Conservation (phyloP, 2,113 vertebrate genomes). For the Tetrax tetrax region DNA sequence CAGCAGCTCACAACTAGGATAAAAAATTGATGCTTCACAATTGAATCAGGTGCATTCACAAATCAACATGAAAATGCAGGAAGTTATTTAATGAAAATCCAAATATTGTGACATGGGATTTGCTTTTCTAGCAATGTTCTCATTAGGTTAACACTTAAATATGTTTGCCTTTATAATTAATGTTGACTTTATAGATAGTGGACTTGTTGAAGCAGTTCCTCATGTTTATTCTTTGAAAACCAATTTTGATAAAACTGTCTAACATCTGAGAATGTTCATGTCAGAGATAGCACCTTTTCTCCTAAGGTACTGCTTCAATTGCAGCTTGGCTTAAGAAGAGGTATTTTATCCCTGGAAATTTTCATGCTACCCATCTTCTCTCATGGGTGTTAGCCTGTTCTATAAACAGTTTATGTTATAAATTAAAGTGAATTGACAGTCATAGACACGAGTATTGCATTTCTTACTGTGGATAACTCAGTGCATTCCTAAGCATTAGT, state of each 20-base stretch:
- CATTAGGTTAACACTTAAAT: not conserved
- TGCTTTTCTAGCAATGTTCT: not conserved
- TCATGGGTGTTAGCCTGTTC: not conserved
- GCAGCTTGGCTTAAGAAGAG: not conserved
- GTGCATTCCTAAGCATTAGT: conserved; percentile 20
- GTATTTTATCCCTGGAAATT: not conserved
- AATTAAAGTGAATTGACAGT: not conserved
- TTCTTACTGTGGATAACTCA: not conserved
- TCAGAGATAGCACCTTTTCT: not conserved
- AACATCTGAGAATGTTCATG: not conserved
- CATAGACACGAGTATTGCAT: not conserved
- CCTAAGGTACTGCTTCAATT: not conserved
- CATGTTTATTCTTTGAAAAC: not conserved
- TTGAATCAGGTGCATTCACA: not conserved
- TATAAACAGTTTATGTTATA: not conserved
- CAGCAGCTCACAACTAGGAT: not conserved
- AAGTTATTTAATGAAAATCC: not conserved
- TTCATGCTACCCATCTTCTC: not conserved
- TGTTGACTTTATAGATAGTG: not conserved
- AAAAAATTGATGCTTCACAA: not conserved
- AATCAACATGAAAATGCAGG: not conserved
- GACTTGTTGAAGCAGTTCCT: not conserved
- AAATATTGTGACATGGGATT: not conserved
- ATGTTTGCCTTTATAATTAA: not conserved
- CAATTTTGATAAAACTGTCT: not conserved